Percentiles rank a stretch among this genome's conserved stretches.
These are phyloP conservation scores for Eupeodes luniger DNA, from an alignment of 2,888 invertebrate genomes.

Conservation along the genomic window DNA sequence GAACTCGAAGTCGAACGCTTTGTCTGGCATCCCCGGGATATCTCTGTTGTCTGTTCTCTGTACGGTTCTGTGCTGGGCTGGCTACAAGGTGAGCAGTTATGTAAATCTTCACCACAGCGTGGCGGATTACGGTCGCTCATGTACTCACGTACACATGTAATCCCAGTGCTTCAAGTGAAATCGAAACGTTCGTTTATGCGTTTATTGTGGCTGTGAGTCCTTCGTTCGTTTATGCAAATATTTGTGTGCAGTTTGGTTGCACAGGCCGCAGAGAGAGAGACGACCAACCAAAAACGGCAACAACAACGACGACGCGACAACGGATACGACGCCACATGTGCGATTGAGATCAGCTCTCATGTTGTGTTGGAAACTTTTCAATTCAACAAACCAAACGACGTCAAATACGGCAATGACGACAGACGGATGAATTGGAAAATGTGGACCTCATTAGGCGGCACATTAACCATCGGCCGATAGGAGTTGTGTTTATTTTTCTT, in stretches of 20 bases:
- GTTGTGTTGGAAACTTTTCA: slow-evolving; percentile 48
- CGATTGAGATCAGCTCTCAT: slow-evolving; percentile 57
- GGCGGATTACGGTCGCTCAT: slow-evolving; percentile 28
- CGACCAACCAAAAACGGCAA: neutral
- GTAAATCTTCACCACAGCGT: slow-evolving; percentile 37
- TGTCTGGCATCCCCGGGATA: slow-evolving; percentile 48
- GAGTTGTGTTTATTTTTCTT: slow-evolving; percentile 25
- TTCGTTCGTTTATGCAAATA: slow-evolving; percentile 75
- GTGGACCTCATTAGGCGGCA: slow-evolving; percentile 74
- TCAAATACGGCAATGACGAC: slow-evolving; percentile 8
- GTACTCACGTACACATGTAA: too few species aligned
- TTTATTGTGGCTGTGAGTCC: slow-evolving; percentile 62
- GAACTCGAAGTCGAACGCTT: slow-evolving; percentile 5
- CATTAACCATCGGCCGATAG: slow-evolving; percentile 67
- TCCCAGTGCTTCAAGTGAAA: slow-evolving; percentile 57
- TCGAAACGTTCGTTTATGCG: slow-evolving; percentile 54
- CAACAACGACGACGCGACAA: slow-evolving; percentile 8
- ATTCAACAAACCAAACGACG: slow-evolving; percentile 32
- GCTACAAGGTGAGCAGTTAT: slow-evolving; percentile 27
- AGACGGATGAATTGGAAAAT: slow-evolving; percentile 73
- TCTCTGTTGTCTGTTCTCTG: slow-evolving; percentile 40
- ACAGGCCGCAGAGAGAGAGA: slow-evolving; percentile 30
- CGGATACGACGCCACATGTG: slow-evolving; percentile 65
- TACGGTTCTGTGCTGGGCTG: slow-evolving; percentile 5
- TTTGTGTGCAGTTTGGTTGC: slow-evolving; percentile 52